Conservation (phyloP, 2,797 vertebrate species). For the Crossoptilon crossoptilon region DNA sequence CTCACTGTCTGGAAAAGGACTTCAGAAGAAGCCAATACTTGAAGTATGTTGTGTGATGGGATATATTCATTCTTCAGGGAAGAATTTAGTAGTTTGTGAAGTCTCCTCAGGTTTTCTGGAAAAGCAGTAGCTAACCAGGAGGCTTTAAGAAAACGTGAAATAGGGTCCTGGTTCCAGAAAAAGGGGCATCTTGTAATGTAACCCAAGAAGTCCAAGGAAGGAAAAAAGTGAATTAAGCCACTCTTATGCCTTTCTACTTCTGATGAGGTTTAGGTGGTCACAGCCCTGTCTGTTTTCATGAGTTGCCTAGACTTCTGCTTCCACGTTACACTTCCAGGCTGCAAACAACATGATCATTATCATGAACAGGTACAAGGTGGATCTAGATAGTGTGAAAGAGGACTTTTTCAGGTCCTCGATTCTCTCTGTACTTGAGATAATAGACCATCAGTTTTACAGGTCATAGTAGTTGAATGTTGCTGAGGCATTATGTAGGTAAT, state of each 20-base stretch:
- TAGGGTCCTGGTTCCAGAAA: background rate
- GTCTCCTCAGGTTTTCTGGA: background rate
- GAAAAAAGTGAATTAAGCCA: background rate
- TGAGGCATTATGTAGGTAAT: background rate
- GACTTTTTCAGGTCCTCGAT: background rate
- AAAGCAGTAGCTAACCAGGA: background rate
- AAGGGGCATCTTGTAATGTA: background rate
- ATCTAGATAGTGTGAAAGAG: background rate
- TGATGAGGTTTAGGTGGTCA: background rate
- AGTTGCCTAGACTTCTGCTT: background rate
- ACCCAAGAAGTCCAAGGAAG: background rate
- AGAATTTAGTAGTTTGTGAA: background rate
- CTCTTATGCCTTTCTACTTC: background rate
- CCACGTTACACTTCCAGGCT: background rate
- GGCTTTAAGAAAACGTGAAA: slow-evolving; percentile 5
- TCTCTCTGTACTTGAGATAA: background rate
- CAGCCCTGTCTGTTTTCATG: background rate
- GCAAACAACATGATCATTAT: background rate
- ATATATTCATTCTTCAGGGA: background rate
- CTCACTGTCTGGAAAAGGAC: background rate
- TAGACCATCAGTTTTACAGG: background rate
- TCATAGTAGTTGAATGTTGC: background rate
- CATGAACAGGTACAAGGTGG: accelerated
- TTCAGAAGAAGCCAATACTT: background rate
- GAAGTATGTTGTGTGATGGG: background rate